A percentile compares a stretch with the other conserved stretches of the same genome.
These are phyloP conservation scores for Drosophila histrio DNA, from an alignment of 2,888 invertebrate genomes.

Conservation along the genomic window DNA sequence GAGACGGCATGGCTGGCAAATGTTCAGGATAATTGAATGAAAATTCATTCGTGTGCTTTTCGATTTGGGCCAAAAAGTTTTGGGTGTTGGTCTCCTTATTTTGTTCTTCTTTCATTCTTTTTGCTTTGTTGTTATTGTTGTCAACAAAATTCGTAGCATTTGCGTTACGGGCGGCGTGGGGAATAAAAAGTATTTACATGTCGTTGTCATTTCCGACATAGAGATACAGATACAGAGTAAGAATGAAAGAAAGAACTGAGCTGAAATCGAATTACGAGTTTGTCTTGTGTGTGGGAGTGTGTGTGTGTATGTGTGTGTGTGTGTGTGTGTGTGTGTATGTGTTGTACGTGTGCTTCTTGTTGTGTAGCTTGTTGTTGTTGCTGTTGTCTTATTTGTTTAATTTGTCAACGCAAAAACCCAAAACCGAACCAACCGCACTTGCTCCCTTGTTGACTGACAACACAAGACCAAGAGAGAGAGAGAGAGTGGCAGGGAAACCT, in stretches of 20 bases:
- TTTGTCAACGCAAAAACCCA: slow-evolving; percentile 56
- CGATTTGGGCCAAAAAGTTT: slow-evolving; percentile 67
- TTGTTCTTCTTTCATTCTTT: neutral
- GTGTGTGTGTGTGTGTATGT: slow-evolving; percentile 3
- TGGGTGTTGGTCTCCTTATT: slow-evolving; percentile 15
- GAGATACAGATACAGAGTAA: neutral
- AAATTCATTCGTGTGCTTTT: slow-evolving; percentile 79
- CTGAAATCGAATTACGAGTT: slow-evolving; percentile 69
- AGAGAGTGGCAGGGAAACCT: neutral
- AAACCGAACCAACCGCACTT: slow-evolving; percentile 28
- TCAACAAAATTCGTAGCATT: slow-evolving; percentile 64
- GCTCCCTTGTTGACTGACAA: slow-evolving; percentile 39
- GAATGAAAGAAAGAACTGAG: slow-evolving; percentile 2
- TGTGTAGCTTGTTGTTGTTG: slow-evolving; percentile 31
- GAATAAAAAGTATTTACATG: slow-evolving; percentile 69
- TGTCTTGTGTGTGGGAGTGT: slow-evolving; percentile 4
- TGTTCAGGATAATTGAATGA: slow-evolving; percentile 77
- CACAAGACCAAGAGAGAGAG: neutral
- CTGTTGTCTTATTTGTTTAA: slow-evolving; percentile 74
- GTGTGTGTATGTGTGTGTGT: slow-evolving; percentile 3
- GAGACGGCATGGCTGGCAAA: slow-evolving; percentile 55
- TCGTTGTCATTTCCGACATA: slow-evolving; percentile 57
- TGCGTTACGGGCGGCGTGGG: slow-evolving; percentile 18
- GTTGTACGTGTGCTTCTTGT: slow-evolving; percentile 1
- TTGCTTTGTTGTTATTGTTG: slow-evolving; percentile 28